A percentile compares a stretch with the other conserved stretches of the same genome.
Evolutionary conservation across 2,797 vertebrate genomes (phyloP).

Genomic region (Anguilla marmorata): DNA sequence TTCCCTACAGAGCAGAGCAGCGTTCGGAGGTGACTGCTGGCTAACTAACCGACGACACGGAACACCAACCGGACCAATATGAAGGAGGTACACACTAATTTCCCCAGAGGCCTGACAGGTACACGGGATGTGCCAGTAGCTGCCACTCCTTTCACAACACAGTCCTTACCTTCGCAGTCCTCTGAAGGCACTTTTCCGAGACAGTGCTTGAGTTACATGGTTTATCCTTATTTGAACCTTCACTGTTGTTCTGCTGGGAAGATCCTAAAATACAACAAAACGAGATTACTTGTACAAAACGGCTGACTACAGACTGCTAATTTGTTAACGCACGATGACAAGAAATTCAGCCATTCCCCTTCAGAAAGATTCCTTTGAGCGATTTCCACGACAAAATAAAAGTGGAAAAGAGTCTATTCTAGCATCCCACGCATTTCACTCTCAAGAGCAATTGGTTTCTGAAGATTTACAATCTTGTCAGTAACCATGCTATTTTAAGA

Average conservation of each 20-base stretch:
- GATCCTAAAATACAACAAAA: not conserved
- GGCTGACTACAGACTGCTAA: not conserved
- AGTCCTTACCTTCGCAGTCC: constrained; percentile 87
- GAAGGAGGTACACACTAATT: not conserved
- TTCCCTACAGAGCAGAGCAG: not conserved
- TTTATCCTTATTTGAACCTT: constrained; percentile 41
- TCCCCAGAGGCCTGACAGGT: not conserved
- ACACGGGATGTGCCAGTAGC: not conserved
- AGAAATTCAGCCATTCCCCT: not conserved
- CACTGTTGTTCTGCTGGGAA: constrained; percentile 17
- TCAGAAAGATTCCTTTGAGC: not conserved
- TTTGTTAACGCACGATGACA: not conserved
- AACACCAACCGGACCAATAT: too few relatives aligned
- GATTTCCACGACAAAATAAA: not conserved
- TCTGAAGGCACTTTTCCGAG: constrained; percentile 78
- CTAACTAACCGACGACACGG: too few relatives aligned
- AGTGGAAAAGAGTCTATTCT: not conserved
- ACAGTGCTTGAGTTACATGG: constrained; percentile 39
- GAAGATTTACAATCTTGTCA: not conserved
- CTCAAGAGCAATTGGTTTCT: not conserved
- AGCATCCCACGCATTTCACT: not conserved
- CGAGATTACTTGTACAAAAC: not conserved
- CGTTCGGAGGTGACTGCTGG: not conserved
- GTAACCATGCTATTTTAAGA: not conserved
- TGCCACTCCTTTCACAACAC: not conserved